Evolutionary conservation across 2,797 vertebrate species (phyloP), one percentile per base, ranked within the genome.

Genomic region (Rallus crepitans): DNA sequence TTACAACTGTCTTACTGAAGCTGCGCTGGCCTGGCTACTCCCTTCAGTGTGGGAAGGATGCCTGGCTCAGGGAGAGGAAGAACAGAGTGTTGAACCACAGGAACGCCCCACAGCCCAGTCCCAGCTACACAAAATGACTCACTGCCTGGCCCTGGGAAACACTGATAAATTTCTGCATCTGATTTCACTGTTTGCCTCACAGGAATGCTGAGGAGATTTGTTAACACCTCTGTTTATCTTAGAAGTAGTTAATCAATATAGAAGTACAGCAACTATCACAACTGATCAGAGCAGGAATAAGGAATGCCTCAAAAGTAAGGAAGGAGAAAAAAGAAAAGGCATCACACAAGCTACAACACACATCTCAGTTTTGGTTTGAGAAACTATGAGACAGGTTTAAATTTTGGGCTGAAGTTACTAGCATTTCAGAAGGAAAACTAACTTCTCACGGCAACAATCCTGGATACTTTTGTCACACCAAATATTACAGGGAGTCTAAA

Each of bases 121-220:
- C 80, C 88, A 87, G 59, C 47, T 37, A 25, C 55, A 47, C 70
- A 30, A 23, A 82, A 39, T 89, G 90, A 93, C 53, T 94, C 93
- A 92, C 6, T 24, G 83, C 70, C 66, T 73, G 52, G 68, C 55
- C 76, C 56, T 50, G 65, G 72, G 79, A 90, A 89, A 77, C 15
- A 69, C 19, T 1, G 15, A 35, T 6, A 52, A 25, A 11, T 19
- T 69, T 33, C 31, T 37, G 15, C 12, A 31, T 37, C 76, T 28
- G n/a, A 63, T 91, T 93, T 33, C 17, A 70, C 69, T 75, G 75
- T 55, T 55, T 88, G 57, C 75, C 82, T 90, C 53, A 39, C 30
- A 71, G 72, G 61, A 91, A 63, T 45, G 57, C 61, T 69, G 57
- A 11, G 25, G 60, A 82, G 71, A 78, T 81, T n/a, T 66, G 68